Evolutionary conservation across 2,113 vertebrate genomes (phyloP), one percentile per base, ranked within the genome.

Genomic region (Micromys minutus): DNA sequence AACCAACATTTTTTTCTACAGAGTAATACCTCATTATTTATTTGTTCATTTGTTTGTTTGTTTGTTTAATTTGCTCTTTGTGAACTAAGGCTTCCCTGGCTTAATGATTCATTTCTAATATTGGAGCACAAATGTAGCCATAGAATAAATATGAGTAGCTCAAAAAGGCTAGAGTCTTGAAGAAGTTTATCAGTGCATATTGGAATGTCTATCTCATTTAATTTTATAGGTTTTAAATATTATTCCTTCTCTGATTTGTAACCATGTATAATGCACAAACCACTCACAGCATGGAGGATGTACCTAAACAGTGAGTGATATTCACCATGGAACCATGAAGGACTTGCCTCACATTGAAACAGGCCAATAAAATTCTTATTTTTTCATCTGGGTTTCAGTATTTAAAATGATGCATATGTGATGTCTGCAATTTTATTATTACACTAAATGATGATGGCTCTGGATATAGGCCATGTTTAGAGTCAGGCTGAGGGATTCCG

Each of bases 321-420:
- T 24, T 69, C 79, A 75, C 4, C 17, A 1, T 0, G 5, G 22
- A 50, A 0, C 4, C 34, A 11, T 39, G 42, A 15, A 16, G 17
- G 45, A 1, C 3, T 3, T 42, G 0, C 57, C 50, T 63, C 31
- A 71, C 1, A 4, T 19, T 57, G 0, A 42, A 36, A 26, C 6
- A 45, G 74, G 36, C 31, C 34, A 47, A 61, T 34, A 19, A 1
- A 34, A 65, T 61, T 17, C 45, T 34, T 93, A 47, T 42, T 84
- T 67, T 39, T 4, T 63, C 24, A 34, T 88, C 72, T 57, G 12
- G 5, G 29, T 61, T 72, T 42, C 3, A 81, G 10, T 5, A 55
- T 31, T 87, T 91, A 83, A 89, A 89, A 91, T 11, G 6, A 47
- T 1, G 21, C 15, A 11, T 1, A 16, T 47, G 29, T 24, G 31